Conservation (phyloP, 2,113 vertebrate species). For the Seriola aureovittata region DNA sequence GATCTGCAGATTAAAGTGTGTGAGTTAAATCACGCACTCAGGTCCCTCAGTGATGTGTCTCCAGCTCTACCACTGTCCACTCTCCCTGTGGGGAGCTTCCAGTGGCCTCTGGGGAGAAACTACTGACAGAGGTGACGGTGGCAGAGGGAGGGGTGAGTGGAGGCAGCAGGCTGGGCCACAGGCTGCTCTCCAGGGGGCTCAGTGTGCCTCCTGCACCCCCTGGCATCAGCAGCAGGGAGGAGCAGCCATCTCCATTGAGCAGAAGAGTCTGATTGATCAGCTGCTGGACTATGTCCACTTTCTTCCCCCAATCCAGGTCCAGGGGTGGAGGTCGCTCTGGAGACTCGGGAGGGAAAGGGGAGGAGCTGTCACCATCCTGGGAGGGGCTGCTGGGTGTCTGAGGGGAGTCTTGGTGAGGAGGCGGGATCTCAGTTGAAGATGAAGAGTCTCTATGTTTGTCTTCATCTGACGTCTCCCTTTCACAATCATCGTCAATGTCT, state of each 20-base stretch:
- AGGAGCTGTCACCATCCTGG: slow-evolving; percentile 40
- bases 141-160: slow-evolving; percentile 90
- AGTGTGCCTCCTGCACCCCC: slow-evolving; percentile 83
- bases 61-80: slow-evolving; percentile 94
- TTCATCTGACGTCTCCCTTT: not conserved
- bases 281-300: slow-evolving; percentile 91
- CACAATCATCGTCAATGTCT: not conserved
- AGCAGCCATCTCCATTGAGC: slow-evolving; percentile 83
- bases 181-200: slow-evolving; percentile 89
- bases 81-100: slow-evolving; percentile 90
- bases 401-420: slow-evolving; percentile 38
- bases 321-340: slow-evolving; percentile 69
- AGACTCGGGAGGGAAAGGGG: slow-evolving; percentile 45
- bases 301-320: slow-evolving; percentile 84
- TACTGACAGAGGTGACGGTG: slow-evolving; percentile 92
- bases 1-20: not conserved
- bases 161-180: slow-evolving; percentile 90
- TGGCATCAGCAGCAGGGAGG: slow-evolving; percentile 75
- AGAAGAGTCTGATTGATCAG: slow-evolving; percentile 91
- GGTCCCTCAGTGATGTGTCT: slow-evolving; percentile 89
- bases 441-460: slow-evolving; percentile 2
- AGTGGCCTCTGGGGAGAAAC: slow-evolving; percentile 90
- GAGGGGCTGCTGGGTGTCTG: slow-evolving; percentile 13
- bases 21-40: not conserved
- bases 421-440: not conserved